Base-by-base conservation (phyloP, 1,140 invertebrate species). In the Drosophila athabasca region DNA sequence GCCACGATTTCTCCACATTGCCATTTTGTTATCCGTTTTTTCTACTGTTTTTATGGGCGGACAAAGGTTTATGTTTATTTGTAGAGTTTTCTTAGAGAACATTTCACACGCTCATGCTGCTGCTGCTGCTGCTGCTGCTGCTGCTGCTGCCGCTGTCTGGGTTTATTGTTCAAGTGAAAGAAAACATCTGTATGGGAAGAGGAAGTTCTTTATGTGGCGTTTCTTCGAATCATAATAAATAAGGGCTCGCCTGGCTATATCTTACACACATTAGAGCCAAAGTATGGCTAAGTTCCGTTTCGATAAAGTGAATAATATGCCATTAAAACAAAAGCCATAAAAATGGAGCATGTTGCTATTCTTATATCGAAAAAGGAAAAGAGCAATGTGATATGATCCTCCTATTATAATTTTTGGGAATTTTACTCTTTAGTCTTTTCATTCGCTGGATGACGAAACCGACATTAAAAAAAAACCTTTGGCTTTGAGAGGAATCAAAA, bases 61-160 rank as follows among this genome's bases (percentile, higher is more conserved):
- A 39, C 62, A 46, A 67, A 29, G 15, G 15, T 46, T 49, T 61
- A 17, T 39, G 57, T 65, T 67, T 66, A 13, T 26, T 67, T 45
- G 7, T 1, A 19, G 7, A 64, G 35, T 8, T 44, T 29, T 15
- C 15, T 31, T 35, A 9, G 2, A 2, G 43, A 46, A 17, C 15
- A 31, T 55, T 69, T 69, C 64, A 68, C 66, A 68, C 66, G 66
- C 64, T 17, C 15, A 41, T 22, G 29, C 29, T 31, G 29, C 8
- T 7, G 6, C 26, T 6, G 26, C 26, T 29, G 26, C 26, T 29
- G 26, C 26, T 29, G 6, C 52, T 22, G 8, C 11, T 5, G 4
- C 26, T 0, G 26, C 26, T 29, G 26, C 26, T 6, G 26, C 26
- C 7, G 6, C 52, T 22, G 8, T 24, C 15, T 5, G 31, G 19